phyloP scores from a whole-genome alignment of 2,797 vertebrate species.

The Arnoldichthys spilopterus region DNA sequence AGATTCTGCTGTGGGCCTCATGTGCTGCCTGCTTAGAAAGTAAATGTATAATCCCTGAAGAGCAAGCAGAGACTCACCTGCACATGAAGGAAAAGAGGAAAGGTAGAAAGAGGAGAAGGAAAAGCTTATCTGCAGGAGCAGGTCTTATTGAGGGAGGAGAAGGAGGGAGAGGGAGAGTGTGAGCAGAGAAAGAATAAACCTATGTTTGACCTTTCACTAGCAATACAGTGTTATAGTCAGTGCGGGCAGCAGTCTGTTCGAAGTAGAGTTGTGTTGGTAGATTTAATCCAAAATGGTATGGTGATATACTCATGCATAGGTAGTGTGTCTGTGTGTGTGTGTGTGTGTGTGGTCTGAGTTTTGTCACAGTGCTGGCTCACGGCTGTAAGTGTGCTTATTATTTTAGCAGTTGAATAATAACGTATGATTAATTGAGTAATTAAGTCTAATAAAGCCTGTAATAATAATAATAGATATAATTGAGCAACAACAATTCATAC shows the following conservation, averaged over 20 bases:
- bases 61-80: slow-evolving; percentile 47
- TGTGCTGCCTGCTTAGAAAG: slow-evolving; percentile 53
- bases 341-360: slow-evolving; percentile 9
- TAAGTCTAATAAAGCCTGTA: too few relatives aligned
- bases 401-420: background rate
- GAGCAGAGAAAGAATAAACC: slow-evolving; percentile 23
- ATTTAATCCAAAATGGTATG: background rate
- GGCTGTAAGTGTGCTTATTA: background rate
- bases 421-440: too few relatives aligned
- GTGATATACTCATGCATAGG: background rate
- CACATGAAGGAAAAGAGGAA: slow-evolving; percentile 4
- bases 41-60: slow-evolving; percentile 58
- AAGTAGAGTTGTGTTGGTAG: background rate
- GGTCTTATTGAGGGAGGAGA: slow-evolving; percentile 35
- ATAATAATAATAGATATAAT: too few relatives aligned
- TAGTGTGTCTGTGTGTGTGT: background rate
- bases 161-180: slow-evolving; percentile 18
- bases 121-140: slow-evolving; percentile 57
- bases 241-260: background rate
- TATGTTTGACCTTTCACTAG: slow-evolving; percentile 3
- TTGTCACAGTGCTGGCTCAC: background rate
- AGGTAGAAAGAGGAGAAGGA: background rate
- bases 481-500: too few relatives aligned
- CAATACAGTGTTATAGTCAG: background rate
- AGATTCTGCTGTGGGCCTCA: slow-evolving; percentile 44